Percentiles rank a stretch among this genome's conserved stretches.
Conservation (phyloP, 2,113 vertebrate species). For the Limanda limanda region DNA sequence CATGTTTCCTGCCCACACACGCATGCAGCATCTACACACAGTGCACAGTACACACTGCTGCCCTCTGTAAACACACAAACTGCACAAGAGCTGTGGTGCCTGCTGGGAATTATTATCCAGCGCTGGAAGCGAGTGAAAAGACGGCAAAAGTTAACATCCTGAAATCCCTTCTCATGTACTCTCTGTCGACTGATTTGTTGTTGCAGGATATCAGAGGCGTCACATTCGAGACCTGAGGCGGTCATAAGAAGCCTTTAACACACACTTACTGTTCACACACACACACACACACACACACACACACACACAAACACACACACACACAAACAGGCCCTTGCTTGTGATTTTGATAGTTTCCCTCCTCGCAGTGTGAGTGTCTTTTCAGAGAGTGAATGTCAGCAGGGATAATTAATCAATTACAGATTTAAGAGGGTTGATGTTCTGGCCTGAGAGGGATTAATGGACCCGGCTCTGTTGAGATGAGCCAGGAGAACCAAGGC, state of each 20-base stretch:
- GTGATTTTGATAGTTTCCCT: constrained; percentile 37
- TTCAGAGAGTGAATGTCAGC: constrained; percentile 28
- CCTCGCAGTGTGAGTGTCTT: constrained; percentile 28
- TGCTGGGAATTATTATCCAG: constrained; percentile 46
- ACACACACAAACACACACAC: not conserved
- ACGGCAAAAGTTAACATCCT: constrained; percentile 10
- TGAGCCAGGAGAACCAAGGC: not conserved
- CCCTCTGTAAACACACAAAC: constrained; percentile 9
- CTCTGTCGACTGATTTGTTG: not conserved
- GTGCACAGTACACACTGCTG: constrained; percentile 14
- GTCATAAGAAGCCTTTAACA: too few species aligned
- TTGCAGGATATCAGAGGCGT: not conserved
- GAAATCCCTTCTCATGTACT: constrained; percentile 7
- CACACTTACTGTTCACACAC: not conserved
- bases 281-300: constrained; percentile 7
- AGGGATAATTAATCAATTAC: constrained; percentile 62
- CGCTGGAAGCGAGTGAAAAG: constrained; percentile 7
- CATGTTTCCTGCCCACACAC: constrained; percentile 10
- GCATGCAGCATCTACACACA: constrained; percentile 5
- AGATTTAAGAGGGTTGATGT: constrained; percentile 49
- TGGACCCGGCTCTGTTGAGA: constrained; percentile 53
- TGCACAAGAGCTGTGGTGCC: constrained; percentile 2
- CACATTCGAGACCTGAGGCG: too few species aligned
- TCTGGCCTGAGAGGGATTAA: constrained; percentile 56
- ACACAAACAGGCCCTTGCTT: constrained; percentile 10